phyloP scores from a whole-genome alignment of 2,888 invertebrate species.

The Eulithis testata region DNA sequence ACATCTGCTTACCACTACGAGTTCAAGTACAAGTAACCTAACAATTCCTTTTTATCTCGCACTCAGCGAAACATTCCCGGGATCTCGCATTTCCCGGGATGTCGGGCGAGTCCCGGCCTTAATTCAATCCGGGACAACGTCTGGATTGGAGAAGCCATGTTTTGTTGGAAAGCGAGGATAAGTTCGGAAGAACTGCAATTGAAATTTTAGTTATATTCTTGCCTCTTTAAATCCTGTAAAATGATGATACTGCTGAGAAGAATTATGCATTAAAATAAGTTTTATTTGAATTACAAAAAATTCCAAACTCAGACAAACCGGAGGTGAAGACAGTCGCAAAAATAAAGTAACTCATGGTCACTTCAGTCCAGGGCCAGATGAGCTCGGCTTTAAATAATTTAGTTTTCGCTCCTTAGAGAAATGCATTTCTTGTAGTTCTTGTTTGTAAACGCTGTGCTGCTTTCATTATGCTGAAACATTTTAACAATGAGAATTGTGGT shows the following conservation, averaged over 20 bases:
- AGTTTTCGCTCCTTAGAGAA: conserved; percentile 26
- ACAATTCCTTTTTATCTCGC: conserved; percentile 23
- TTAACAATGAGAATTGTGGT: conserved; percentile 17
- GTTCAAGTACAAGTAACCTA: conserved; percentile 10
- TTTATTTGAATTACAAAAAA: too few species aligned
- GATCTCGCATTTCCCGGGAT: conserved; percentile 23
- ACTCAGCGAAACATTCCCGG: conserved; percentile 21
- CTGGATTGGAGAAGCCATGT: conserved; percentile 11
- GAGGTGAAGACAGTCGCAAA: not conserved
- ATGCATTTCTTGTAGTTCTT: conserved; percentile 27
- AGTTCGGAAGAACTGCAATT: not conserved
- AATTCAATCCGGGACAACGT: conserved; percentile 39
- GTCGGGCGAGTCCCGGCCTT: conserved; percentile 29
- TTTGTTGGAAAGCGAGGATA: conserved; percentile 10
- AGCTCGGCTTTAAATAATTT: conserved; percentile 40
- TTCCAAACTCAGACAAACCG: too few species aligned
- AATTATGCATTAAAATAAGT: too few species aligned
- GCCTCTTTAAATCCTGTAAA: not conserved
- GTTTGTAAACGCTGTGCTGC: conserved; percentile 30
- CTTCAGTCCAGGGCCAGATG: conserved; percentile 18
- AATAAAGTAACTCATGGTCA: not conserved
- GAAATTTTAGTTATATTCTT: not conserved
- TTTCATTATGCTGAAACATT: conserved; percentile 23
- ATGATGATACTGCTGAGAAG: too few species aligned
- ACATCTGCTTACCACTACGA: conserved; percentile 12